Evolutionary conservation across 2,113 vertebrate genomes (phyloP).

Genomic region (Theristicus caerulescens): DNA sequence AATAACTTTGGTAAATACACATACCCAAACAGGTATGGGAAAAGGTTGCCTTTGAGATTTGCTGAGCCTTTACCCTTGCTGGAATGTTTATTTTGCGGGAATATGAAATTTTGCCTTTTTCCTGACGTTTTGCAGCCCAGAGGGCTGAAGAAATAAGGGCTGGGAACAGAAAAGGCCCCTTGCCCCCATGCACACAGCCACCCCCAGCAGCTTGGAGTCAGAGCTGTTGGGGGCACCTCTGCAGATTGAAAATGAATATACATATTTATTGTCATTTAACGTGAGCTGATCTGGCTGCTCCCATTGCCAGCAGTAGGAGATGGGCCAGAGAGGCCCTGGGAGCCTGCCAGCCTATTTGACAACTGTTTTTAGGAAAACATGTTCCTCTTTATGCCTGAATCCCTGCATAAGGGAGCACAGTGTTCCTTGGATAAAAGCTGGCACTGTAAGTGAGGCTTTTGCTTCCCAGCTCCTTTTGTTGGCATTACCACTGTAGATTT

Average conservation of each 20-base stretch:
- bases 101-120: neutral
- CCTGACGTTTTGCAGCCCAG: neutral
- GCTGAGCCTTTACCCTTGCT: neutral
- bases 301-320: neutral
- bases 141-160: neutral
- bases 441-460: neutral
- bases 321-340: neutral
- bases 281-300: neutral
- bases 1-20: neutral
- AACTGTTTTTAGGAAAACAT: neutral
- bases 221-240: neutral
- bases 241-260: neutral
- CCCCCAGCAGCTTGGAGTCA: accelerated
- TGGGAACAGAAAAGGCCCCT: neutral
- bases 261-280: neutral
- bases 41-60: neutral
- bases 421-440: neutral
- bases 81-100: neutral
- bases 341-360: neutral
- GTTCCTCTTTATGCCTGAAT: neutral
- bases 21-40: neutral
- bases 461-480: neutral
- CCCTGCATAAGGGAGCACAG: neutral
- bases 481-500: neutral
- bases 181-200: neutral